A percentile compares a stretch with the other conserved stretches of the same genome.
phyloP scores from a whole-genome alignment of 2,797 vertebrate species.

The Balearica regulorum region DNA sequence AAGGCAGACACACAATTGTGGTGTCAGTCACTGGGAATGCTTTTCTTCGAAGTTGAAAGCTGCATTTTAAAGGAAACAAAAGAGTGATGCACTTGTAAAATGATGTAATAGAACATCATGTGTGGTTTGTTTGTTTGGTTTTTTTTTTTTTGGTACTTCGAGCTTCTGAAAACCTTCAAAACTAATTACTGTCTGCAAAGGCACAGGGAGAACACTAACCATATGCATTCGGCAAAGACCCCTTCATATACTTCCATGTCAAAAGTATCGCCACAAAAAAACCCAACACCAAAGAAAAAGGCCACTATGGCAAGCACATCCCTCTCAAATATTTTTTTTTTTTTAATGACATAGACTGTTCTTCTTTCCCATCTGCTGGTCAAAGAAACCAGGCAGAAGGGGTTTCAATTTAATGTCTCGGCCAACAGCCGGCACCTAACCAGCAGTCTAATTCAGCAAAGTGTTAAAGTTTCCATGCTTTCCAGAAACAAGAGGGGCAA shows the following conservation, averaged over 20 bases:
- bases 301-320: neutral
- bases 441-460: neutral
- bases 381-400: neutral
- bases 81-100: neutral
- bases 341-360: neutral
- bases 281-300: accelerated
- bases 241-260: neutral
- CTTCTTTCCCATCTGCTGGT: neutral
- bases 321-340: neutral
- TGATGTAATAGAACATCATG: neutral
- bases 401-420: neutral
- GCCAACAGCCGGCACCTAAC: neutral
- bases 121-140: neutral
- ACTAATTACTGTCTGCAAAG: neutral
- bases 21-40: neutral
- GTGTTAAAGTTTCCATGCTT: neutral
- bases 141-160: neutral
- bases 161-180: neutral
- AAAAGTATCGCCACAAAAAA: neutral
- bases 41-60: neutral
- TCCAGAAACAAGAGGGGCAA: neutral
- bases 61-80: neutral
- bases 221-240: neutral
- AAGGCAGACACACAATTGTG: neutral
- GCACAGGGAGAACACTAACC: neutral